Evolutionary conservation across 2,113 vertebrate genomes (phyloP).

Genomic region (Cepphus grylle): DNA sequence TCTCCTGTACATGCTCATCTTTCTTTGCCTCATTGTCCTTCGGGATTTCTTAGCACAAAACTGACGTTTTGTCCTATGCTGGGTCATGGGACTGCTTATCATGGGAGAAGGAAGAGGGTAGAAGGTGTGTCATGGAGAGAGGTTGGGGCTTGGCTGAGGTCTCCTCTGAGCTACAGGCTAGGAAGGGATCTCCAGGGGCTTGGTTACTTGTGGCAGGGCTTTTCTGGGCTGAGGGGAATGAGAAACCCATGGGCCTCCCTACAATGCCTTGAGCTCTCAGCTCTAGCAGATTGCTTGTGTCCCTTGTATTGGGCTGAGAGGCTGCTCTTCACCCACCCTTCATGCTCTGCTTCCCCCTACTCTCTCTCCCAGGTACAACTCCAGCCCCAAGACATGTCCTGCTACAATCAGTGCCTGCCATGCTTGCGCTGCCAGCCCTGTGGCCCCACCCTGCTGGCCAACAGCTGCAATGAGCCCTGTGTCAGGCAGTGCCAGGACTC

Average conservation of each 20-base stretch:
- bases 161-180: background rate
- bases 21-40: background rate
- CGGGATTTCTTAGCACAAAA: background rate
- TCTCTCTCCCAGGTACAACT: background rate
- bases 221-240: background rate
- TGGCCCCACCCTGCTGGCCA: background rate
- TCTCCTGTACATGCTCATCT: background rate
- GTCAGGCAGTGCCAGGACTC: too few relatives aligned
- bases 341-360: background rate
- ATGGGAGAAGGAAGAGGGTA: background rate
- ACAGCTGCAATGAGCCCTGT: too few relatives aligned
- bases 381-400: background rate
- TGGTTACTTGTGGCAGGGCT: background rate
- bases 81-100: too few relatives aligned
- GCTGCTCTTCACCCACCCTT: background rate
- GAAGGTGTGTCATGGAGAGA: background rate
- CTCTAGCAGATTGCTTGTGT: background rate
- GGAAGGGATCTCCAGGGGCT: too few relatives aligned
- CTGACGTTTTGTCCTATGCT: background rate
- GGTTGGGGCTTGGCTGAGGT: background rate
- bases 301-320: background rate
- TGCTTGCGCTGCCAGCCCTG: background rate
- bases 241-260: background rate
- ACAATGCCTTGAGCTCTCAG: background rate
- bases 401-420: background rate